Base-by-base conservation (phyloP, 2,797 vertebrate genomes). In the Enteromius fasciolatus region DNA sequence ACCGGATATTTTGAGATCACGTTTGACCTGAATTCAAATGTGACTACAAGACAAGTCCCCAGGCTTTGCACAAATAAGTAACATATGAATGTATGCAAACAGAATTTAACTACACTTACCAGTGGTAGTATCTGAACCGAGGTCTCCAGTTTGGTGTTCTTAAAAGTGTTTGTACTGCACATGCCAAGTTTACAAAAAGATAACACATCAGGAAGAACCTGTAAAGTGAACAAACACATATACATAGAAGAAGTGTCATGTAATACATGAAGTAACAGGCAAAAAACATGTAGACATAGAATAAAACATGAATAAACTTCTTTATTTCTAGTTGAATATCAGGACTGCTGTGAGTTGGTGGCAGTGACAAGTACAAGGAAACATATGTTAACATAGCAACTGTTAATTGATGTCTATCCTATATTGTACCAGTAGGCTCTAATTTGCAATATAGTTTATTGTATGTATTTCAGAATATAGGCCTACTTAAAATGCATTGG, bases 141-240 rank as follows among this genome's bases (percentile, higher is more conserved):
- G 98, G 98, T 69, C 98, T 95, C 98, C 98, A 99, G 90, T 99
- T 99, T 0, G 98, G 98, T 23, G 98, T 99, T 63, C 97, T 94
- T 63, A 99, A 90, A 48, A 99, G 96, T 0, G 98, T 99, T 90
- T 99, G 98, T 18, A 99, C 97, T 0, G 98, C 98, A 89, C 98
- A 99, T 0, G 98, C 98, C 76, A 99, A 93, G 90, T 99, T 99
- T 86, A 99, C 98, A 88, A 99, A 99, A 82, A 99, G 95, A 91
- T 99, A 99, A 83, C 98, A 99, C 98, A 99, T 99, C 93, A 99
- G 87, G 91, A 99, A 99, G 92, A 99, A 99, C 98, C 98, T 99
- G 90, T 44, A 46, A 83, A 84, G 86, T 44, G 63, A 33, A 31
- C 10, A 89, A 17, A 33, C 39, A 59, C 54, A 41, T 41, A 28